Evolutionary conservation across 2,113 vertebrate species (phyloP).

Genomic region (Tragelaphus scriptus): DNA sequence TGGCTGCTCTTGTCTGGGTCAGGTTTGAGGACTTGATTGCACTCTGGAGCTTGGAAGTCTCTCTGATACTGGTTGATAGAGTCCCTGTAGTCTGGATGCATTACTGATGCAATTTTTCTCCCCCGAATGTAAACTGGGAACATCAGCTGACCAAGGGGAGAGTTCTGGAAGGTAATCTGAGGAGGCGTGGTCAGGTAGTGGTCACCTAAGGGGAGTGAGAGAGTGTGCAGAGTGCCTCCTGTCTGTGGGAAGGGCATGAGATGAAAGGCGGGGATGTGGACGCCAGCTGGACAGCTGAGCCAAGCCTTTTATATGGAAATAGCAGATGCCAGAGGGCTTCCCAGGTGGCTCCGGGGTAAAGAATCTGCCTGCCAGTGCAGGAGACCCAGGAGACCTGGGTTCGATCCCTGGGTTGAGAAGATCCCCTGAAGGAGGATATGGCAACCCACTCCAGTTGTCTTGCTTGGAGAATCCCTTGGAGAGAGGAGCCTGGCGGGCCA

Average conservation of each 20-base stretch:
- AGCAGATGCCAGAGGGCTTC: background rate
- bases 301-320: too few relatives aligned
- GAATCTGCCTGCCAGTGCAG: background rate
- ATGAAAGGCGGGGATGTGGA: background rate
- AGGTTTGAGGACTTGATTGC: background rate
- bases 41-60: conserved; percentile 71
- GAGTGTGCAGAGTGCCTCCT: background rate
- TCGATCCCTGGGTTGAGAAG: background rate
- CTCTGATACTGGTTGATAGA: conserved; percentile 77
- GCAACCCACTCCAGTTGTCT: background rate
- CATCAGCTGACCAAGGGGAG: conserved; percentile 33
- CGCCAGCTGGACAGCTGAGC: background rate
- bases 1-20: conserved; percentile 61
- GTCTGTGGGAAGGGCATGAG: background rate
- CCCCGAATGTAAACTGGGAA: background rate
- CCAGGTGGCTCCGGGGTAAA: background rate
- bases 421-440: background rate
- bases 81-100: background rate
- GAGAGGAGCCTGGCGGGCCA: background rate
- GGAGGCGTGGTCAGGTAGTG: conserved; percentile 58
- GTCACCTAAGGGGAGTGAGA: conserved; percentile 57
- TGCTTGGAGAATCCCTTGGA: background rate
- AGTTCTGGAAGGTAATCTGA: conserved; percentile 62
- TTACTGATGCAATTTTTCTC: background rate
- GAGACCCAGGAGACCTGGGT: background rate